Evolutionary conservation across 2,113 vertebrate species (phyloP), one percentile per base, ranked within the genome.

Genomic region (Nansenia antarctica): DNA sequence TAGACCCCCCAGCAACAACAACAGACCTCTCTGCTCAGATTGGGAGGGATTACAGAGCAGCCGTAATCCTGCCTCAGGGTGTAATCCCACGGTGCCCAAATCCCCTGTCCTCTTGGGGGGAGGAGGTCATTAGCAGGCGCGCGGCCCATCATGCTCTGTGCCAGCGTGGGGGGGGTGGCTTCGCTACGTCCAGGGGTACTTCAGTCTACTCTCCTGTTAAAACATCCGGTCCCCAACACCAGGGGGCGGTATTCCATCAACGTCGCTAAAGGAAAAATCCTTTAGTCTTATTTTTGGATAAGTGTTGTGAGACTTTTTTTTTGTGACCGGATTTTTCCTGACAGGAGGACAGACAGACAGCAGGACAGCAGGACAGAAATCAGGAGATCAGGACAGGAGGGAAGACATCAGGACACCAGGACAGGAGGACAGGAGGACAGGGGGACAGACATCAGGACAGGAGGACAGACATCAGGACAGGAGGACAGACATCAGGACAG

Each of bases 11-110:
- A 78, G 64, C 71, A 82, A 65, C 68, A 67, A 3, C 9, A 30
- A 31, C 61, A 77, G 70, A 86, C 73, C 71, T 82, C 77, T n/a
- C 73, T 77, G 62, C 71, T 80, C 42, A 72, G 80, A 87, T 76
- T 87, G 83, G 55, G 45, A 35, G 62, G 72, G 79, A 89, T 89
- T 90, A 89, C 66, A n/a, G n/a, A n/a, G n/a, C n/a, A 53, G 32
- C 64, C 58, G 52, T 83, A 88, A 88, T 84, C 80, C 84, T 42
- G 64, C 70, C 64, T 78, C 65, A 70, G 64, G 67, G 67, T 81
- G 70, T 89, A 89, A 89, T 90, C 87, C 76, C 0, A 8, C 11
- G 74, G 79, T 79, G 73, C 53, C 66, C 77, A 87, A 88, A 89
- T 88, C 88, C n/a, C 74, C 70, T 74, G 27, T 71, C 76, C 77